A percentile compares a stretch with the other conserved stretches of the same genome.
Evolutionary conservation across 1,140 invertebrate genomes (phyloP).

Genomic region (Lethrus apterus): DNA sequence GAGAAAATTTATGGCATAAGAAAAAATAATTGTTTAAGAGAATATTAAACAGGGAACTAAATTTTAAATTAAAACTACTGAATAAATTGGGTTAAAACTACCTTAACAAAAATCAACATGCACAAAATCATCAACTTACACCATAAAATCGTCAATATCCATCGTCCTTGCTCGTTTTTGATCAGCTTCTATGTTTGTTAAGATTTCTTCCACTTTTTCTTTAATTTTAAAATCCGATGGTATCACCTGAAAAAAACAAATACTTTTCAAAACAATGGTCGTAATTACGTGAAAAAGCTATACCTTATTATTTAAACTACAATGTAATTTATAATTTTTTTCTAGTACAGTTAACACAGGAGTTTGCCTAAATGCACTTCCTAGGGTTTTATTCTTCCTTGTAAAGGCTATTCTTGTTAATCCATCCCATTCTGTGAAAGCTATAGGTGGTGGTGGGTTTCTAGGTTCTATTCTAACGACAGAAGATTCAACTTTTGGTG

Average conservation of each 20-base stretch:
- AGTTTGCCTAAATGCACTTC: conserved; percentile 68
- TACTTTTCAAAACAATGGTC: conserved; percentile 43
- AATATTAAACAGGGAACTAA: too few relatives aligned
- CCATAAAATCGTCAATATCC: conserved; percentile 96
- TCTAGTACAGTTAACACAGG: conserved; percentile 76
- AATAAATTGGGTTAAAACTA: too few relatives aligned
- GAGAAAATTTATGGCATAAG: too few relatives aligned
- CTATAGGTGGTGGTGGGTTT: conserved; percentile 93
- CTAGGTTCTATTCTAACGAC: conserved; percentile 96
- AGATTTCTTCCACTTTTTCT: conserved; percentile 67
- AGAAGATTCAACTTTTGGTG: conserved; percentile 97
- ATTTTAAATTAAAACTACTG: too few relatives aligned
- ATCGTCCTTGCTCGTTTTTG: conserved; percentile 84
- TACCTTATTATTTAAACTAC: conserved; percentile 81
- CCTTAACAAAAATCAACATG: conserved; percentile 20
- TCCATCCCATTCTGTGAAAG: conserved; percentile 98
- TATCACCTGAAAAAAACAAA: conserved; percentile 58
- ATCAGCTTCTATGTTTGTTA: conserved; percentile 58
- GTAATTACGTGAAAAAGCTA: conserved; percentile 46
- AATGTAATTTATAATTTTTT: conserved; percentile 87
- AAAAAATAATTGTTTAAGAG: conserved; percentile 18
- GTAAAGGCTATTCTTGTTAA: conserved; percentile 89
- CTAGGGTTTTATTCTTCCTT: conserved; percentile 86
- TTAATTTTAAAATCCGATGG: conserved; percentile 82
- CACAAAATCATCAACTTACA: conserved; percentile 43